Base-by-base conservation (phyloP, 2,888 invertebrate species). In the Mythimna vitellina region DNA sequence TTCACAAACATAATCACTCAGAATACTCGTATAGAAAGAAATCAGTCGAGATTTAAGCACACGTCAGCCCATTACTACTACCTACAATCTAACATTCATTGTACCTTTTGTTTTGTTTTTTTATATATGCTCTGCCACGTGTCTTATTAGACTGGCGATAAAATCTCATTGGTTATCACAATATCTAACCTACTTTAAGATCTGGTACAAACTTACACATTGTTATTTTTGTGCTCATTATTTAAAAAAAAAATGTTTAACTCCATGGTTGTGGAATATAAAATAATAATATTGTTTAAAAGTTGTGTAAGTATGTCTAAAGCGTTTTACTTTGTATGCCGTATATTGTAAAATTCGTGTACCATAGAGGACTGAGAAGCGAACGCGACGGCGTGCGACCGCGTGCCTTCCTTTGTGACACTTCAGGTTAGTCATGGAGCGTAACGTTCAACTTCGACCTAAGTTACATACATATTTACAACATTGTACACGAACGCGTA, bases 101-200 rank as follows among this genome's bases (percentile, higher is more conserved):
- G 96, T 96, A 96, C 96, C 96, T 92, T 91, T 90, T 86, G 87
- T 88, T 92, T 92, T 92, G 90, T 93, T 89, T 92, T 92, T 91
- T 46, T 46, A 87, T 89, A 90, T 92, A 92, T 93, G 93, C 92
- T 90, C 90, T 90, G 93, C 92, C 92, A 90, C 89, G 86, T 88
- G 90, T 89, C 90, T 85, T 78, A 65, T 78, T 82, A 88, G 89
- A 90, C 92, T 91, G 93, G 91, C 93, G 92, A 92, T 92, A 89
- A 92, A 96, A 96, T 96, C 96, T 96, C 96, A 95, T 93, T 92
- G 92, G 91, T 94, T 96, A 96, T 96, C 96, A 96, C 96, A 95
- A 92, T 94, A 93, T 93, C 92, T 95, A 95, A 92, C 93, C 93
- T 95, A 95, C 88, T 91, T 90, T 92, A 95, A 95, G 95, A 95